Percentiles rank a stretch among this genome's conserved stretches.
phyloP scores from a whole-genome alignment of 1,140 invertebrate species.

The Zaprionus kolodkinae region DNA sequence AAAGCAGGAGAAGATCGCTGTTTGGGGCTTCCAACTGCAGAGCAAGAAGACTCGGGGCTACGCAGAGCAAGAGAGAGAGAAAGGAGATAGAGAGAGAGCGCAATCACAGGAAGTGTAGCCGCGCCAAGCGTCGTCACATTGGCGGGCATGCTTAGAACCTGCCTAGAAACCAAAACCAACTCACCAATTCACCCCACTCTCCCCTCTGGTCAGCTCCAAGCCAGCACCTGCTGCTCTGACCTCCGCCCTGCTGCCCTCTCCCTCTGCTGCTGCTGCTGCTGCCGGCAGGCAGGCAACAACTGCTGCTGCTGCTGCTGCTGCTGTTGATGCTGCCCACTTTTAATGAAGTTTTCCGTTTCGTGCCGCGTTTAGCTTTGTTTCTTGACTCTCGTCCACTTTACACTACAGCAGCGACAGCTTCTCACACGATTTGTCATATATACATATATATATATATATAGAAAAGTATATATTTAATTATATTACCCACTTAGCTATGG shows the following conservation, averaged over 20 bases:
- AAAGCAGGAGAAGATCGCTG: no score
- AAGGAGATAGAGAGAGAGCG: background rate
- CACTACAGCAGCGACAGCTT: constrained; percentile 25
- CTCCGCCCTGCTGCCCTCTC: background rate
- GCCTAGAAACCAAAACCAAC: constrained; percentile 24
- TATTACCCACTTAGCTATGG: background rate
- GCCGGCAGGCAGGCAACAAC: constrained; percentile 5
- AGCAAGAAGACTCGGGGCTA: background rate
- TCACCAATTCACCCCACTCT: background rate
- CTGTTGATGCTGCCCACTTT: constrained; percentile 76
- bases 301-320: constrained; percentile 27
- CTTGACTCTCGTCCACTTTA: constrained; percentile 29
- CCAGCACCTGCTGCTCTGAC: constrained; percentile 2
- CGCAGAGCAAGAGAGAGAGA: background rate
- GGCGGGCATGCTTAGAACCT: constrained; percentile 51
- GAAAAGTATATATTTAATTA: background rate
- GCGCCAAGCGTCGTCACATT: constrained; percentile 79
- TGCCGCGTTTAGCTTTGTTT: constrained; percentile 59
- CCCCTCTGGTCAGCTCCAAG: background rate
- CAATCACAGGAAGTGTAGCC: constrained; percentile 71
- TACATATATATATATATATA: background rate
- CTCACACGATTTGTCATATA: constrained; percentile 6
- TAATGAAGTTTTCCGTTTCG: constrained; percentile 80
- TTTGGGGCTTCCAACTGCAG: constrained; percentile 20
- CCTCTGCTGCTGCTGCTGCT: background rate